Evolutionary conservation across 2,888 invertebrate genomes (phyloP).

Genomic region (Boloria euphrosyne): DNA sequence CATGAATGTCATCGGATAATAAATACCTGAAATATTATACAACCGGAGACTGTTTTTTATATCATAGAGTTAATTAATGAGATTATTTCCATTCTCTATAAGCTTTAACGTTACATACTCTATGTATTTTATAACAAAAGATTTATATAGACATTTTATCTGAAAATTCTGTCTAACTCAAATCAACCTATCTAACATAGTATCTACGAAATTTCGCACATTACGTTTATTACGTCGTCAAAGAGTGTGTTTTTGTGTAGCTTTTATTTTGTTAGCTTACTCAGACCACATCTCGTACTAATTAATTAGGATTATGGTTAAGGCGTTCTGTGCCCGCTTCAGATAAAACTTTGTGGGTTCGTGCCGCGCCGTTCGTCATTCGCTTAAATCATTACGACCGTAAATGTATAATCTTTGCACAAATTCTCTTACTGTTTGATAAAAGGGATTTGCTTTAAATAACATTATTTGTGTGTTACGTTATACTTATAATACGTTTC

Average conservation of each 20-base stretch:
- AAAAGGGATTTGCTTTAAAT: slow-evolving; percentile 52
- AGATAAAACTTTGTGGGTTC: slow-evolving; percentile 69
- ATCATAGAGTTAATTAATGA: too few species aligned
- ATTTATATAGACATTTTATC: too few species aligned
- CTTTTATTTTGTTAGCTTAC: slow-evolving; percentile 49
- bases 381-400: slow-evolving; percentile 58
- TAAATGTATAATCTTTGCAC: slow-evolving; percentile 57
- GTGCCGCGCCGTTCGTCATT: slow-evolving; percentile 47
- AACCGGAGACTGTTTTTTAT: too few species aligned
- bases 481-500: too few species aligned
- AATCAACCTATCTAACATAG: slow-evolving; percentile 3
- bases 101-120: too few species aligned
- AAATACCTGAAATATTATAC: too few species aligned
- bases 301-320: slow-evolving; percentile 75
- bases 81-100: too few species aligned
- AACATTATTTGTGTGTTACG: too few species aligned
- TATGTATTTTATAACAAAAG: too few species aligned
- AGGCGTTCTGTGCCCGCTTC: slow-evolving; percentile 56
- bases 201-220: slow-evolving; percentile 46
- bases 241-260: slow-evolving; percentile 53
- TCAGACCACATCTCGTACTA: slow-evolving; percentile 62
- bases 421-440: slow-evolving; percentile 55
- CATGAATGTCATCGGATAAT: too few species aligned
- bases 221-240: slow-evolving; percentile 36
- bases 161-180: too few species aligned